Percentiles rank a stretch among this genome's conserved stretches.
These are phyloP conservation scores for Aphidoletes aphidimyza DNA, from an alignment of 2,888 invertebrate genomes.

Conservation along the genomic window DNA sequence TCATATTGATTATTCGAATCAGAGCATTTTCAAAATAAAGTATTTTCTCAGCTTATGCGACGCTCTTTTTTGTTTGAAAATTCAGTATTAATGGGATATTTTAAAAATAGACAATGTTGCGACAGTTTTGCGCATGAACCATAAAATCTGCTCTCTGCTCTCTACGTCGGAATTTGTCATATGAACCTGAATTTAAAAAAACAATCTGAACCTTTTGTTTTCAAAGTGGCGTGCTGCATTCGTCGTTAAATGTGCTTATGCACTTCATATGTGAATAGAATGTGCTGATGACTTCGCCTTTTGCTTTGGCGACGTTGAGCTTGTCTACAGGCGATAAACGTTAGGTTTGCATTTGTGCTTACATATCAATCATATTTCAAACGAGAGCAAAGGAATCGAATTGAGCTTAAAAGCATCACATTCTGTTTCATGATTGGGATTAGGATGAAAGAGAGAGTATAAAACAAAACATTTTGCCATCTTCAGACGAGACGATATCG, in stretches of 20 bases:
- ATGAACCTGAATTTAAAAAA: too few relatives aligned
- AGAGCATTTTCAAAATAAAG: too few relatives aligned
- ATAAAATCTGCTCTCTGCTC: too few relatives aligned
- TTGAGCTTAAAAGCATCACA: neutral
- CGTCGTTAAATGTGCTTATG: neutral
- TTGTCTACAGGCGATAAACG: neutral
- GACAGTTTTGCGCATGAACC: too few relatives aligned
- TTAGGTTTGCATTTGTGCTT: neutral
- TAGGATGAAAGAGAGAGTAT: neutral
- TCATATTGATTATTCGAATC: too few relatives aligned
- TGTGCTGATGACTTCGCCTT: neutral
- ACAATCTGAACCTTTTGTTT: neutral
- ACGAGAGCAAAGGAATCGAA: neutral
- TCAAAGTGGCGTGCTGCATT: neutral
- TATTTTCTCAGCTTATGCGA: too few relatives aligned
- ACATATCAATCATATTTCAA: neutral
- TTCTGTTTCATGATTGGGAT: neutral
- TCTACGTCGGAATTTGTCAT: too few relatives aligned
- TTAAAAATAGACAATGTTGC: too few relatives aligned
- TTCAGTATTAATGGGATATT: constrained; percentile 10
- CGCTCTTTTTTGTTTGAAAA: neutral
- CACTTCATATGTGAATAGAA: neutral
- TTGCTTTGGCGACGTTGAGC: neutral
- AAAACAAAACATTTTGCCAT: neutral
- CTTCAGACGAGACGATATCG: neutral